Base-by-base conservation (phyloP, 2,888 invertebrate genomes). In the Caenorhabditis panamensis region DNA sequence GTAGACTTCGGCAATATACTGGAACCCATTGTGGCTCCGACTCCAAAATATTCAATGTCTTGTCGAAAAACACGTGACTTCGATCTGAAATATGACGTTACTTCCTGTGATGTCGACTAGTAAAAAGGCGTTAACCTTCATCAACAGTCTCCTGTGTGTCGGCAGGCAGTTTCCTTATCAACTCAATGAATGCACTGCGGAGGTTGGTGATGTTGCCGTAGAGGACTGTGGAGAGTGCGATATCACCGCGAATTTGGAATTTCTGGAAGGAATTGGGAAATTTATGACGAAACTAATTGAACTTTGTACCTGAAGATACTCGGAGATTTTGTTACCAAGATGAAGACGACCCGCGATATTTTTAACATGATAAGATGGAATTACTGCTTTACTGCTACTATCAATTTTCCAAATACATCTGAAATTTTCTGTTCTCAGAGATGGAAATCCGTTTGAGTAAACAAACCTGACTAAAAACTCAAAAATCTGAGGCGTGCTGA, bases 371-470 rank as follows among this genome's bases (percentile, higher is more conserved):
- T 68, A 71, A 2, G 77, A 77, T 13, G 80, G 53, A 26, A 84
- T 51, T 0, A 49, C 61, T n/a, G 9, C 20, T 49, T 58, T 58
- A 28, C 71, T 81, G 18, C 28, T 67, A 6, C 53, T 62, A 73
- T 78, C 80, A 51, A 84, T 82, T 26, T 41, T 61, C 84, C 82
- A 82, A 59, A 84, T 59, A 64, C 80, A 78, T 75, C 78, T 83
- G 44, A 16, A 79, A n/a, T n/a, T n/a, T n/a, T n/a, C n/a, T n/a
- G n/a, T n/a, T n/a, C n/a, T n/a, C n/a, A n/a, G n/a, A n/a, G n/a
- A n/a, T n/a, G n/a, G n/a, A n/a, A n/a, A n/a, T n/a, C n/a, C n/a
- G n/a, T n/a, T n/a, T n/a, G n/a, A n/a, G n/a, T n/a, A n/a, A n/a
- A n/a, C n/a, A n/a, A n/a, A 79, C 79, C 68, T 81, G 31, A 72